Percentiles rank a stretch among this genome's conserved stretches.
Evolutionary conservation across 2,888 invertebrate genomes (phyloP).

Genomic region (Hedychridium roseum): DNA sequence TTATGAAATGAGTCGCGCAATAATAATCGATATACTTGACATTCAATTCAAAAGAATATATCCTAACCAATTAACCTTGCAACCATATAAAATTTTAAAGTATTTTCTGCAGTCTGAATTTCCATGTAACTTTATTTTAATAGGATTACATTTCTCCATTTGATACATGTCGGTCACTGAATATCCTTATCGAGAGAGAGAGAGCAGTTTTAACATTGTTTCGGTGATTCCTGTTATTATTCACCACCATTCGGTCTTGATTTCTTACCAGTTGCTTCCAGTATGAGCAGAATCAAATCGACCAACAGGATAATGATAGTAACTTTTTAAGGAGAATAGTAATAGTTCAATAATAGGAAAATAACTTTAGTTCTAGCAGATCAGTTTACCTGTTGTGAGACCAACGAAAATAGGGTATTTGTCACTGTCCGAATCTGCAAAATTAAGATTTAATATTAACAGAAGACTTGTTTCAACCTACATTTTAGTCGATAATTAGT

Average conservation of each 20-base stretch:
- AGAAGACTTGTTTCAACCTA: no score
- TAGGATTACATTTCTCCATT: no score
- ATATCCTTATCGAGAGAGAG: no score
- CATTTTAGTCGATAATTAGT: no score
- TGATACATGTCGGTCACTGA: no score
- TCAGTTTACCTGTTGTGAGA: constrained; percentile 5
- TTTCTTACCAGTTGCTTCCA: not conserved
- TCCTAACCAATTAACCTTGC: no score
- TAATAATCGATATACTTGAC: not conserved
- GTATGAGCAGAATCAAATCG: not conserved
- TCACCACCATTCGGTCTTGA: not conserved
- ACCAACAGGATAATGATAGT: not conserved
- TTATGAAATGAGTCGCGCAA: not conserved
- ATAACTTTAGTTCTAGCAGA: not conserved
- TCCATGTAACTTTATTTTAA: no score
- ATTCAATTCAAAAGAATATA: not conserved
- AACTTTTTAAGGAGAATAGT: not conserved
- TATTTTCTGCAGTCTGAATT: no score
- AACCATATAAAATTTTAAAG: no score
- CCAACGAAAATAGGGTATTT: constrained; percentile 1
- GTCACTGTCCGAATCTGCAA: not conserved
- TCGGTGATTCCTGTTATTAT: no score
- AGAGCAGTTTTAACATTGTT: no score
- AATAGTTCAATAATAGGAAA: not conserved
- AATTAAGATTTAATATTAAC: not conserved